Base-by-base conservation (phyloP, 2,113 vertebrate species). In the Lycaon pictus region DNA sequence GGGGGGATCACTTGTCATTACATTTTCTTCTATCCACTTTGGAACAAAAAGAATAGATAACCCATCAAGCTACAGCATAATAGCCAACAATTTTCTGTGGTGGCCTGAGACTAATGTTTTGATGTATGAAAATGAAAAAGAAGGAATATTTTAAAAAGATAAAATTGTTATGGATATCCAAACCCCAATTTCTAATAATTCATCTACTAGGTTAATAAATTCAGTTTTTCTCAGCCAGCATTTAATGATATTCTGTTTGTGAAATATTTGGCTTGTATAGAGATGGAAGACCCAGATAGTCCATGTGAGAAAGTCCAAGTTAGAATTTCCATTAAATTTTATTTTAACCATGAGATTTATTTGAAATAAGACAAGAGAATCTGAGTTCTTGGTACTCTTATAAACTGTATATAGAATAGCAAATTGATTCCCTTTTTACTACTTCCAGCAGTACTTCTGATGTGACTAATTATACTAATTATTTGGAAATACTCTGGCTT, bases 281-380 rank as follows among this genome's bases (percentile, higher is more conserved):
- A 55, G n/a, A 19, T 87, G 27, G 55, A 95, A 91, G 72, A 71
- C 1, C 11, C 20, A 62, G 35, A 60, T 77, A 8, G 53, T 93
- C 48, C 11, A 60, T 77, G 48, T 65, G 23, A 77, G n/a, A 87
- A 87, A 92, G 25, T 58, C 1, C 16, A 92, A 91, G 90, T 95
- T 86, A 63, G n/a, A 92, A 67, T 80, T 7, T 69, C 53, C 51
- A 8, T 48, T 88, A 74, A 43, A 80, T 82, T 93, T 92, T 87
- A 89, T 92, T 97, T 97, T 76, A 90, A 90, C 2, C 8, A 88
- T 6, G 77, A 74, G 2, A 88, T 56, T 80, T 93, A 86, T 77
- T 65, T 91, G 43, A 95, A 80, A 94, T 65, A 29, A 84, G 16
- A 63, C 20, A 84, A 69, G 77, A 51, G 17, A 71, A 84, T 48